These are phyloP conservation scores for Spheniscus humboldti DNA, from an alignment of 2,797 vertebrate species.

Conservation along the genomic window DNA sequence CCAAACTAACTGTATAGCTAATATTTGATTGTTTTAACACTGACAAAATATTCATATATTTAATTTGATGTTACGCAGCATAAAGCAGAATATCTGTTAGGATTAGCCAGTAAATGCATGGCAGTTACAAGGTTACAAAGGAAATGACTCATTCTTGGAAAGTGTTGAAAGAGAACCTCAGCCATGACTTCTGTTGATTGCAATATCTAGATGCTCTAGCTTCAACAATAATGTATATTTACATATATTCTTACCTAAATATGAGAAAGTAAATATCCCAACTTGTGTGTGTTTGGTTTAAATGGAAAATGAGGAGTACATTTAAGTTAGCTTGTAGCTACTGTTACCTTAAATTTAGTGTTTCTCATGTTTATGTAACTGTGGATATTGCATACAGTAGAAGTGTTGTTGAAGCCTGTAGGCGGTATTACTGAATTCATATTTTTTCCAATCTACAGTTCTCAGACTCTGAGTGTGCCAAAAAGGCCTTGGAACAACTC, in stretches of 20 bases:
- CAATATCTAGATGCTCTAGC: not conserved
- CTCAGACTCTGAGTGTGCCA: constrained; percentile 92
- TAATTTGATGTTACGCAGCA: not conserved
- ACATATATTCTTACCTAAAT: not conserved
- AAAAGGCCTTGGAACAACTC: constrained; percentile 95
- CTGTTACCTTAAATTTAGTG: not conserved
- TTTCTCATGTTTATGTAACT: rapidly evolving
- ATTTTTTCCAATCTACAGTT: constrained; percentile 74
- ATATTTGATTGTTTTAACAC: not conserved
- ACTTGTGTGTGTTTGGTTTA: not conserved
- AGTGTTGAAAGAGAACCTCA: not conserved
- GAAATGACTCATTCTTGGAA: not conserved
- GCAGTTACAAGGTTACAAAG: not conserved
- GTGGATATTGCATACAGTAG: not conserved
- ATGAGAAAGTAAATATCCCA: not conserved
- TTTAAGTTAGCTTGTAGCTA: not conserved
- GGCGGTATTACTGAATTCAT: not conserved
- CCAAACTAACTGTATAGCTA: not conserved
- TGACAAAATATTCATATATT: not conserved
- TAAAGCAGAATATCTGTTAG: not conserved
- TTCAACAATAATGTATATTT: not conserved
- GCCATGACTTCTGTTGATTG: not conserved
- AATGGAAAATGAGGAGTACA: not conserved
- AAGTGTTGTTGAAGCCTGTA: not conserved
- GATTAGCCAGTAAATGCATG: not conserved